A percentile compares a stretch with the other conserved stretches of the same genome.
Evolutionary conservation across 2,888 invertebrate genomes (phyloP).

Genomic region (Smittia aterrima): DNA sequence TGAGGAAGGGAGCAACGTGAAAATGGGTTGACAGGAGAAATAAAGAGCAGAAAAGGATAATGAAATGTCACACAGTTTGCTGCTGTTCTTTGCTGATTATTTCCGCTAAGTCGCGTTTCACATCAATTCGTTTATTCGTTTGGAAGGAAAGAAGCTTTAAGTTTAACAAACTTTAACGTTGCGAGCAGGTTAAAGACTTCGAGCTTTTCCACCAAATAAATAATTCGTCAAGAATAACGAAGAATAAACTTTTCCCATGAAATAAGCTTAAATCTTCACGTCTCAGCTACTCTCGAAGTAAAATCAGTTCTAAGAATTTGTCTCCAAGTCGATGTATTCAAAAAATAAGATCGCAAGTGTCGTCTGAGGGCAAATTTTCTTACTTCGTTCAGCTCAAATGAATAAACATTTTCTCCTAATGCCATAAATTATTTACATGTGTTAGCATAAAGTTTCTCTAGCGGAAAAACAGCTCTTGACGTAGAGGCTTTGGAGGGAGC

Average conservation of each 20-base stretch:
- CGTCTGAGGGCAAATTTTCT: too few species aligned
- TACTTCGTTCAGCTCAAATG: conserved; percentile 17
- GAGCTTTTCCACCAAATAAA: too few species aligned
- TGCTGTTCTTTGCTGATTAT: not conserved
- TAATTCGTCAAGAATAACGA: too few species aligned
- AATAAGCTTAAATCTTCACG: too few species aligned
- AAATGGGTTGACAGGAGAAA: not conserved
- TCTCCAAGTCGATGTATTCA: too few species aligned
- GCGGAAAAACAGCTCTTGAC: not conserved
- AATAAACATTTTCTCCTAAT: conserved; percentile 32
- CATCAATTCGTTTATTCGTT: not conserved
- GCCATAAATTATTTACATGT: conserved; percentile 35
- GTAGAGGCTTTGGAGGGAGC: not conserved
- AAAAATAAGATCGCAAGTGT: too few species aligned
- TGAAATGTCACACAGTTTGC: not conserved
- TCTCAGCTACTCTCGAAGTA: too few species aligned
- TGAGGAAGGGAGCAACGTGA: not conserved
- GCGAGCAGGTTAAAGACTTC: too few species aligned
- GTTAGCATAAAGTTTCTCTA: conserved; percentile 26
- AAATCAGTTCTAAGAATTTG: too few species aligned
- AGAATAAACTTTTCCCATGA: too few species aligned
- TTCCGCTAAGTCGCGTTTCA: not conserved
- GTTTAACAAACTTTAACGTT: too few species aligned
- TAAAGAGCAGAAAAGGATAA: not conserved
- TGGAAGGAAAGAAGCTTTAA: not conserved